Conservation (phyloP, 2,797 vertebrate species). For the Sebastes nivosus region DNA sequence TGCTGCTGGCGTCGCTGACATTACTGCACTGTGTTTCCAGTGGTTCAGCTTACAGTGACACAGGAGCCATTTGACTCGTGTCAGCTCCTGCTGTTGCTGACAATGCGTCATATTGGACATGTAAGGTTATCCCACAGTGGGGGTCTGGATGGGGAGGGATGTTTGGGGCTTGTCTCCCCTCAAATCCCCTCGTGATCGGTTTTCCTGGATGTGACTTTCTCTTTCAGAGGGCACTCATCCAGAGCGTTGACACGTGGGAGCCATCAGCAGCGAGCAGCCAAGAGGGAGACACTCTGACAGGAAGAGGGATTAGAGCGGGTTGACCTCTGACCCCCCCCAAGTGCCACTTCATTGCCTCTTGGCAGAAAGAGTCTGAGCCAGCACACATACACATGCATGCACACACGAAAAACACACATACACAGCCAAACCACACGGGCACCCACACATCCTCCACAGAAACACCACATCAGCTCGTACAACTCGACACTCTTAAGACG, state of each 20-base stretch:
- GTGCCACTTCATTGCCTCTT: constrained; percentile 80
- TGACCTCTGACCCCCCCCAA: constrained; percentile 79
- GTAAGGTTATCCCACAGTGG: constrained; percentile 61
- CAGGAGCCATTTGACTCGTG: constrained; percentile 45
- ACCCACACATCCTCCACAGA: constrained; percentile 23
- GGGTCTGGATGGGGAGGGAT: constrained; percentile 32
- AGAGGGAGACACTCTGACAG: constrained; percentile 82
- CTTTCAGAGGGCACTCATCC: constrained; percentile 79
- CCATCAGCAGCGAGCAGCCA: constrained; percentile 82
- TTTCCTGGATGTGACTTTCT: constrained; percentile 74
- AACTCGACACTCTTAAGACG: not conserved
- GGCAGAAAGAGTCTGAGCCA: constrained; percentile 61
- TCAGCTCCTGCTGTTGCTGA: constrained; percentile 54
- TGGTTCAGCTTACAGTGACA: constrained; percentile 23
- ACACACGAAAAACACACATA: not conserved
- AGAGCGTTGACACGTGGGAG: constrained; percentile 81
- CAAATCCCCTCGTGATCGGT: constrained; percentile 66
- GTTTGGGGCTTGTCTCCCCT: constrained; percentile 49
- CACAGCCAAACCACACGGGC: not conserved
- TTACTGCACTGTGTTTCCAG: constrained; percentile 13
- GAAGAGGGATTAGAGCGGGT: constrained; percentile 86
- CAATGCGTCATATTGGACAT: constrained; percentile 64
- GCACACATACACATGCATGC: constrained; percentile 22
- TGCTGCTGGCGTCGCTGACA: not conserved
- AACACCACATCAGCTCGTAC: not conserved